Evolutionary conservation across 2,113 vertebrate genomes (phyloP).

Genomic region (Albula goreensis): DNA sequence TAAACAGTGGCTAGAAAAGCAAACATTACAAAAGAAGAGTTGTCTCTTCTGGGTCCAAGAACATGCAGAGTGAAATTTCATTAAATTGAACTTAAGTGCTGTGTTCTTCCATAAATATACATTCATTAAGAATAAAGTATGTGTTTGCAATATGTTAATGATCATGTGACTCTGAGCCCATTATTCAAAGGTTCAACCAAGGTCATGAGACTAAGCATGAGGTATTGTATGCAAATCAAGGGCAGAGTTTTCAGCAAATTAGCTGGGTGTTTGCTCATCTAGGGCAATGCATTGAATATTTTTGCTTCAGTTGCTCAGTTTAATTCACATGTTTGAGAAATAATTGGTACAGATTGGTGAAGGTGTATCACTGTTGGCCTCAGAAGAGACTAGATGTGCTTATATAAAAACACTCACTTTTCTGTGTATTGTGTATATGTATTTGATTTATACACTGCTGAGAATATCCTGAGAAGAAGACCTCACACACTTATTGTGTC

Average conservation of each 20-base stretch:
- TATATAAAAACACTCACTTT: background rate
- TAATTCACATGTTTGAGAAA: constrained; percentile 93
- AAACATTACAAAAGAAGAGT: constrained; percentile 89
- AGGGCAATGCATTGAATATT: constrained; percentile 91
- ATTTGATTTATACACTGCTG: background rate
- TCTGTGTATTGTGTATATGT: background rate
- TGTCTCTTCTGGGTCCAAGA: constrained; percentile 89
- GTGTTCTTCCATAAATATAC: constrained; percentile 96
- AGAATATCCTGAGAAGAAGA: constrained; percentile 10
- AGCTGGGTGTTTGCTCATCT: constrained; percentile 90
- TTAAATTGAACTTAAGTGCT: constrained; percentile 93
- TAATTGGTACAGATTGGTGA: constrained; percentile 82
- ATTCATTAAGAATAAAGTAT: constrained; percentile 98
- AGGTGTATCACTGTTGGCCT: background rate
- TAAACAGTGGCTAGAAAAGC: constrained; percentile 85
- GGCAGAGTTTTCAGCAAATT: constrained; percentile 89
- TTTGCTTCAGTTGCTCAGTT: constrained; percentile 98
- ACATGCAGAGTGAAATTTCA: constrained; percentile 94
- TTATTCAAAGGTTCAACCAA: constrained; percentile 84
- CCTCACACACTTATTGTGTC: background rate
- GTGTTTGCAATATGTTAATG: constrained; percentile 99
- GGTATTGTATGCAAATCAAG: constrained; percentile 90
- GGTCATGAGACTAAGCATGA: constrained; percentile 93
- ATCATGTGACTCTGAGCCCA: constrained; percentile 93
- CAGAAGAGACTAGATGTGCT: background rate